A percentile compares a stretch with the other conserved stretches of the same genome.
These are phyloP conservation scores for silkworm (Bombyx mori) DNA, from an alignment of 1,140 invertebrate genomes.

Conservation along the genomic window ASM3026992v2 NC_085128.1:8391001-8391500, in stretches of 20 bases:
- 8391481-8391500: conserved; percentile 19
- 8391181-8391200: conserved; percentile 6
- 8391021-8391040: conserved; percentile 11
- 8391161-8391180: conserved; percentile 35
- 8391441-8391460: too few species aligned
- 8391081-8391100: conserved; percentile 20
- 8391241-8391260: too few species aligned
- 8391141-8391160: conserved; percentile 26
- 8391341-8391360: too few species aligned
- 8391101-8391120: conserved; percentile 28
- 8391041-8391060: conserved; percentile 18
- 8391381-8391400: too few species aligned
- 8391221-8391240: too few species aligned
- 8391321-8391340: too few species aligned
- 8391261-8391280: too few species aligned
- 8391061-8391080: not conserved
- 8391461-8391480: not conserved
- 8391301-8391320: too few species aligned
- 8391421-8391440: too few species aligned
- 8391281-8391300: too few species aligned
- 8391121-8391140: conserved; percentile 30
- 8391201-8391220: not conserved
- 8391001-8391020: conserved; percentile 12
- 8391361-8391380: too few species aligned
- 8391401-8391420: too few species aligned